Conservation (phyloP, 1,140 invertebrate genomes). For the Polypedilum vanderplanki region DNA sequence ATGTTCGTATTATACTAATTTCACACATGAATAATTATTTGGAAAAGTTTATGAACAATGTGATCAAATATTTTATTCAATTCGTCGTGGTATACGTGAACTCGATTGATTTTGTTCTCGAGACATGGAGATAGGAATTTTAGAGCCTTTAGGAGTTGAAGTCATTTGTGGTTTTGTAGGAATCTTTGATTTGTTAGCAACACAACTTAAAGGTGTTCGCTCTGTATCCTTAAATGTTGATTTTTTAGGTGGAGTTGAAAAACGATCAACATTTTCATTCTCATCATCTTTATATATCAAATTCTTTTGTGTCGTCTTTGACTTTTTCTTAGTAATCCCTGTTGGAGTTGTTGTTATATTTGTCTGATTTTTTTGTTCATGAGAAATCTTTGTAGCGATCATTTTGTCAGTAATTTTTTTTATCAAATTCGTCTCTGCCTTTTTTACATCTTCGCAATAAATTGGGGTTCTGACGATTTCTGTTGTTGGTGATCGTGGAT, state of each 20-base stretch:
- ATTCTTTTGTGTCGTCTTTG: neutral
- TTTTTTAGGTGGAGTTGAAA: slow-evolving; percentile 4
- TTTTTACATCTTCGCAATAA: neutral
- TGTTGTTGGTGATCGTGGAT: neutral
- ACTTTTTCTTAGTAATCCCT: neutral
- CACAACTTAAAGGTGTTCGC: neutral
- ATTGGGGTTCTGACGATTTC: neutral
- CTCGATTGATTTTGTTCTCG: neutral
- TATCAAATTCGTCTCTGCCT: neutral
- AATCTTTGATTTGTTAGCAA: neutral
- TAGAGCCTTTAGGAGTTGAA: neutral
- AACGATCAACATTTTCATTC: neutral
- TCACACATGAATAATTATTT: too few relatives aligned
- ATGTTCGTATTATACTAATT: too few relatives aligned
- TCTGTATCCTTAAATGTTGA: neutral
- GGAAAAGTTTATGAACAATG: too few relatives aligned
- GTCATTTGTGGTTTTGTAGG: neutral
- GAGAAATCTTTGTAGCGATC: neutral
- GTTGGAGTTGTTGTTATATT: neutral
- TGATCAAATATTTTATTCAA: neutral
- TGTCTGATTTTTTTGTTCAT: neutral
- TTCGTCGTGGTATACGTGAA: neutral
- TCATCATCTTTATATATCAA: slow-evolving; percentile 13
- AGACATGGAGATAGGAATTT: neutral
- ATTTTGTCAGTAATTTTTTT: slow-evolving; percentile 22